phyloP scores from a whole-genome alignment of 2,888 invertebrate species.

The Cenopis cana region DNA sequence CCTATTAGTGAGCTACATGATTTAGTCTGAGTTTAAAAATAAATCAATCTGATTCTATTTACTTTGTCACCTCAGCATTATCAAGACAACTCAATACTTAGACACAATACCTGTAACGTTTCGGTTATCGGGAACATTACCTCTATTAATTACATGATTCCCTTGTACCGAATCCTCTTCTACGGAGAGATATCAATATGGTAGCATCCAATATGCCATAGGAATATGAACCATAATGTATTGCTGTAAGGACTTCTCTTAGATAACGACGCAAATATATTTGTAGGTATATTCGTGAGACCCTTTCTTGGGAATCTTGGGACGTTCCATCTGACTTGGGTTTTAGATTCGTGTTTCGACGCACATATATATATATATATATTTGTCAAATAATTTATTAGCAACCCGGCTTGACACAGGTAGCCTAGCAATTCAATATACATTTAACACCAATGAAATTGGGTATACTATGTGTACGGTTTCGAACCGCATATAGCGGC shows the following conservation, averaged over 20 bases:
- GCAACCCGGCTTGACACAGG: too few relatives aligned
- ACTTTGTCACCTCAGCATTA: too few relatives aligned
- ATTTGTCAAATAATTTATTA: too few relatives aligned
- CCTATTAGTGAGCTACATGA: too few relatives aligned
- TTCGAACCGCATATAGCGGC: too few relatives aligned
- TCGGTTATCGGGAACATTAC: not conserved
- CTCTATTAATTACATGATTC: conserved; percentile 3
- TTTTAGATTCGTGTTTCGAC: not conserved
- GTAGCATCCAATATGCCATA: not conserved
- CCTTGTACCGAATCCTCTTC: not conserved
- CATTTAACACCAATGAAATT: too few relatives aligned
- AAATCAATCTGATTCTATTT: too few relatives aligned
- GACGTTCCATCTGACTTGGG: not conserved
- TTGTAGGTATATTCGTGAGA: not conserved
- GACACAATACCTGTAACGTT: not conserved
- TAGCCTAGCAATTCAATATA: too few relatives aligned
- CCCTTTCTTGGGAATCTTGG: not conserved
- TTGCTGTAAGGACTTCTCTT: not conserved
- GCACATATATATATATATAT: not conserved
- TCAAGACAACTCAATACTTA: not conserved
- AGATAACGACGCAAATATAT: not conserved
- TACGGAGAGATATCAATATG: too few relatives aligned
- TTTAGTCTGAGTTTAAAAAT: too few relatives aligned
- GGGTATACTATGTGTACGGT: too few relatives aligned
- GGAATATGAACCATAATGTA: not conserved